Conservation (phyloP, 2,113 vertebrate species). For the Anser cygnoides region DNA sequence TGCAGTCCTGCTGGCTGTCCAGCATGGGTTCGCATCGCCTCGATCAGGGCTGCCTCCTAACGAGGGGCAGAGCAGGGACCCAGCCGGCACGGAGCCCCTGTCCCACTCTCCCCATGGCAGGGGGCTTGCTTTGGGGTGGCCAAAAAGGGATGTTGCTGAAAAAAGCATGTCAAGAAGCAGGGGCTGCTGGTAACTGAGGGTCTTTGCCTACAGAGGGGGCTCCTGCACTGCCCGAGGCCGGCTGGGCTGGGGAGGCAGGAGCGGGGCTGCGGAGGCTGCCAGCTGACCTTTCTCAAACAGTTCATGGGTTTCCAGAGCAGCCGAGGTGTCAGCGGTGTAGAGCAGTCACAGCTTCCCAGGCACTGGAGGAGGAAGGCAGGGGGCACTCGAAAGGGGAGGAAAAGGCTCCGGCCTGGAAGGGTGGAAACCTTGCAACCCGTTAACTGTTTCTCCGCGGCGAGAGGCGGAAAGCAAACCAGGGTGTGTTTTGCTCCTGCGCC, state of each 20-base stretch:
- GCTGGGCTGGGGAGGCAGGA: neutral
- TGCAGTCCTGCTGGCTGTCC: neutral
- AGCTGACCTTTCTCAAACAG: slow-evolving; percentile 84
- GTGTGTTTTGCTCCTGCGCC: neutral
- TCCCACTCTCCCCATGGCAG: fast-evolving
- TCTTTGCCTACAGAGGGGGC: slow-evolving; percentile 78
- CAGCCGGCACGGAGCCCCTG: fast-evolving
- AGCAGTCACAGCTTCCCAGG: slow-evolving; percentile 77
- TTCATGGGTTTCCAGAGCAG: slow-evolving; percentile 83
- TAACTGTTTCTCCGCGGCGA: neutral
- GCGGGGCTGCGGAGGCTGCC: slow-evolving; percentile 64
- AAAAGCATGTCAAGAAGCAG: neutral
- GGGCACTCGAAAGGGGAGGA: slow-evolving; percentile 80
- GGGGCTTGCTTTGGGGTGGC: neutral
- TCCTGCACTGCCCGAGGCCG: slow-evolving; percentile 55
- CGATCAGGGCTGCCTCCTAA: neutral
- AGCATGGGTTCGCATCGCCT: fast-evolving
- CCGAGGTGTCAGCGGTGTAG: slow-evolving; percentile 81
- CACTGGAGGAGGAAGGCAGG: slow-evolving; percentile 74
- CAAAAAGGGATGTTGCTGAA: neutral
- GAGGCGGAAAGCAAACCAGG: neutral
- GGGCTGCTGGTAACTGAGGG: neutral
- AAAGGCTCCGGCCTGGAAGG: slow-evolving; percentile 46
- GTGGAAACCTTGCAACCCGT: slow-evolving; percentile 38
- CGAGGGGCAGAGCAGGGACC: neutral